Evolutionary conservation across 2,113 vertebrate species (phyloP), one percentile per base, ranked within the genome.

Genomic region (Microcebus jonahi): DNA sequence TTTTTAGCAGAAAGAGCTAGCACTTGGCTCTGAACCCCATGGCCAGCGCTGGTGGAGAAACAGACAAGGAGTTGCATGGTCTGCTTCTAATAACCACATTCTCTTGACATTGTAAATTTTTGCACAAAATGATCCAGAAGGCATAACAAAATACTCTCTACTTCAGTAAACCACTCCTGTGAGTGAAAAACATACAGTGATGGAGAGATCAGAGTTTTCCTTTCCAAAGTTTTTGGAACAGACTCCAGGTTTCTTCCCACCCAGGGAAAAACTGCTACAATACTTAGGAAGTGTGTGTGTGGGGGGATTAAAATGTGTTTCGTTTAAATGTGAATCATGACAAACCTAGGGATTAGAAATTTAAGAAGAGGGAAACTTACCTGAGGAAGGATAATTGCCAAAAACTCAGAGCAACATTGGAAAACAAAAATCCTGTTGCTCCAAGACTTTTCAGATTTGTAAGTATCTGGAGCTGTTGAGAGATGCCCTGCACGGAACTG

Each of bases 251-350:
- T 95, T 76, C 76, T 96, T 85, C 34, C 75, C 18, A 94, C 27
- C 34, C 80, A 79, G 27, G 34, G 42, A 88, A 94, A 94, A 96
- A 75, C 75, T 92, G 84, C 50, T 55, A 75, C 8, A 48, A 67
- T 79, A 48, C 42, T 79, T 45, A 45, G 45, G 45, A 45, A 45
- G 45, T 45, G 42, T 71, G 6, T 39, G 39, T 3, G 39, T 3
- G 39, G 39, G 17, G 45, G 9, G 12, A 88, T 91, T 92, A 91
- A 96, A 95, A 87, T 79, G 83, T 97, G 92, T 94, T 96, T 97
- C 39, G 94, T 94, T 96, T 96, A 87, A 94, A 68, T 87, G 50
- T 94, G 91, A 96, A 59, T 96, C 77, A 75, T 83, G 67, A 84
- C 9, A 91, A 97, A 79, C 23, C 17, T 39, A 50, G 45, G 42